A percentile compares a stretch with the other conserved stretches of the same genome.
These are phyloP conservation scores for Eulithis prunata DNA, from an alignment of 2,888 invertebrate genomes.

Conservation along the genomic window DNA sequence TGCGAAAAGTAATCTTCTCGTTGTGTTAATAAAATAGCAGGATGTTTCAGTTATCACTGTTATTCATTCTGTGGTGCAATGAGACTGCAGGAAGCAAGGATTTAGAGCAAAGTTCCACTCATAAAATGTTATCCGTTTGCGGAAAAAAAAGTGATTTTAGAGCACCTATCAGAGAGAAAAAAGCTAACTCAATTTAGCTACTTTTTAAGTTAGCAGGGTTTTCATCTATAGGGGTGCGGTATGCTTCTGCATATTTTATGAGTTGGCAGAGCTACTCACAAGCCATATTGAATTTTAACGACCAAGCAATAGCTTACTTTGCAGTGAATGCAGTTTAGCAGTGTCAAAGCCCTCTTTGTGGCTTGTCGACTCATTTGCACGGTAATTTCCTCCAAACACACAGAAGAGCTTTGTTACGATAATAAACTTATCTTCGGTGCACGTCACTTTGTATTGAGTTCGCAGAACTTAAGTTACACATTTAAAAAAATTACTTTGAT, in stretches of 20 bases:
- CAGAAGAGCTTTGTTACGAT: slow-evolving; percentile 67
- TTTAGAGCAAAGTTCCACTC: slow-evolving; percentile 48
- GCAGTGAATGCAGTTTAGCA: background rate
- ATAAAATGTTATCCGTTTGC: background rate
- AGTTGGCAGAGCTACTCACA: too few relatives aligned
- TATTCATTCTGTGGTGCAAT: slow-evolving; percentile 46
- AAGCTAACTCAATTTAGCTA: too few relatives aligned
- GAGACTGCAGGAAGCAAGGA: slow-evolving; percentile 65
- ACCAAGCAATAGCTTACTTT: slow-evolving; percentile 8
- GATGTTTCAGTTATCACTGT: slow-evolving; percentile 54
- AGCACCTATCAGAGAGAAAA: too few relatives aligned
- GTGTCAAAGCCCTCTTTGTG: slow-evolving; percentile 5
- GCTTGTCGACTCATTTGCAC: slow-evolving; percentile 39
- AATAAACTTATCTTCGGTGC: slow-evolving; percentile 62
- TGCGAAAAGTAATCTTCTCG: slow-evolving; percentile 38
- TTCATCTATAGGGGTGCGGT: too few relatives aligned
- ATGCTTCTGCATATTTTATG: too few relatives aligned
- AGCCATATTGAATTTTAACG: background rate
- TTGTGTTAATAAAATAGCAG: slow-evolving; percentile 51
- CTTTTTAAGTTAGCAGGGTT: too few relatives aligned
- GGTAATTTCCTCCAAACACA: slow-evolving; percentile 76
- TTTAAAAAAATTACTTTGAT: background rate
- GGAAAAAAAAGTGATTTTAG: too few relatives aligned
- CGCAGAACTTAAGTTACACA: too few relatives aligned
- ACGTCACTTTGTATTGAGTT: slow-evolving; percentile 15